These are phyloP conservation scores for Hylaea fasciaria DNA, from an alignment of 2,888 invertebrate genomes.

Conservation along the genomic window DNA sequence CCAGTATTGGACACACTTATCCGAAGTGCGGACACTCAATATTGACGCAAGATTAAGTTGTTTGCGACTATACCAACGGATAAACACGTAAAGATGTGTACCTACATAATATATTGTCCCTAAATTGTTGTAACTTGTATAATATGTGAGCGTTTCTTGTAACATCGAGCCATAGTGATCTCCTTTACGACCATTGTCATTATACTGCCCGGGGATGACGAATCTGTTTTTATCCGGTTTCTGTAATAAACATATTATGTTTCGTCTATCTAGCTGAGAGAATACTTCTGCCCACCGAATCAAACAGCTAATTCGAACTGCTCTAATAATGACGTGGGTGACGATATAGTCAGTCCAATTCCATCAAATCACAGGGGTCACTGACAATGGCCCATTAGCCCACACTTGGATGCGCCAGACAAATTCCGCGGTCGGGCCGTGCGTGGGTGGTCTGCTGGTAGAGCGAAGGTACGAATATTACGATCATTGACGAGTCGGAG, in stretches of 20 bases:
- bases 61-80: background rate
- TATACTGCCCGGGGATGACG: no score
- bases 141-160: no score
- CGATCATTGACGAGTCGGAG: background rate
- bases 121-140: no score
- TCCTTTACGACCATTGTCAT: no score
- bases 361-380: slow-evolving; percentile 41
- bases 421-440: slow-evolving; percentile 4
- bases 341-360: slow-evolving; percentile 25
- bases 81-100: background rate
- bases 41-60: slow-evolving; percentile 38
- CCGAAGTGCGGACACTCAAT: slow-evolving; percentile 28
- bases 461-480: background rate
- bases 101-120: no score
- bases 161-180: no score
- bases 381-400: slow-evolving; percentile 48
- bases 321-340: slow-evolving; percentile 16
- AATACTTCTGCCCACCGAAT: background rate
- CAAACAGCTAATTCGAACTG: background rate
- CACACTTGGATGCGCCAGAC: slow-evolving; percentile 24
- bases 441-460: background rate
- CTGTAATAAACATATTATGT: no score
- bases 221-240: no score
- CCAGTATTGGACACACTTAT: slow-evolving; percentile 8
- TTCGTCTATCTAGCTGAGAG: no score